These are phyloP conservation scores for Spea hammondii DNA, from an alignment of 2,797 vertebrate species.

Conservation along the genomic window DNA sequence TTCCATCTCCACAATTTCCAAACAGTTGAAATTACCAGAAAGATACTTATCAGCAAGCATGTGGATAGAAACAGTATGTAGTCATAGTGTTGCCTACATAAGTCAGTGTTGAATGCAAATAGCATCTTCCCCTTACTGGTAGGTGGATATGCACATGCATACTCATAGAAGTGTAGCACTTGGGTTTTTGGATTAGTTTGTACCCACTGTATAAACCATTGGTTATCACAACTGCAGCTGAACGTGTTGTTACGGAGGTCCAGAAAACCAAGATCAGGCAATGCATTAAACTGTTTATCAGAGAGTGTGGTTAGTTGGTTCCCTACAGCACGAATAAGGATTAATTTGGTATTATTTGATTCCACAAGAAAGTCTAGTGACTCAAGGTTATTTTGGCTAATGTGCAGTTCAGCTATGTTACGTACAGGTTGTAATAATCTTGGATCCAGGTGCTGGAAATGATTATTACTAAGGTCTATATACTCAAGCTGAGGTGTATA, in stretches of 20 bases:
- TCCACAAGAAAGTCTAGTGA: slow-evolving; percentile 63
- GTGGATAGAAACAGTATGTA: slow-evolving; percentile 69
- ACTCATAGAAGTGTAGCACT: slow-evolving; percentile 65
- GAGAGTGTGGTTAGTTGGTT: slow-evolving; percentile 32
- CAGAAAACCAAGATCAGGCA: slow-evolving; percentile 44
- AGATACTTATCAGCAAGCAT: slow-evolving; percentile 57
- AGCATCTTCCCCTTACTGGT: slow-evolving; percentile 54
- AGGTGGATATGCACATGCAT: slow-evolving; percentile 59
- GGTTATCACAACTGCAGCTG: slow-evolving; percentile 42
- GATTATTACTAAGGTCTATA: slow-evolving; percentile 64
- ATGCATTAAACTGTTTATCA: background rate
- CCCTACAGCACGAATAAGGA: slow-evolving; percentile 22
- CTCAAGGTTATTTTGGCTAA: slow-evolving; percentile 53
- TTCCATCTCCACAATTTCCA: slow-evolving; percentile 55
- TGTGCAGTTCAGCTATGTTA: slow-evolving; percentile 52
- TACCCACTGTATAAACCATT: slow-evolving; percentile 48
- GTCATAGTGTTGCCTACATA: slow-evolving; percentile 65
- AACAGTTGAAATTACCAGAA: slow-evolving; percentile 66
- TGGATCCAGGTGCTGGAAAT: slow-evolving; percentile 55
- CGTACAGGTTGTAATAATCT: slow-evolving; percentile 59
- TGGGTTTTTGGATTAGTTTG: slow-evolving; percentile 59
- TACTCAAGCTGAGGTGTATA: slow-evolving; percentile 55
- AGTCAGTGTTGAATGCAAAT: slow-evolving; percentile 69
- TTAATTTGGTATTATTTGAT: slow-evolving; percentile 60
- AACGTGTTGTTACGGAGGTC: slow-evolving; percentile 45